phyloP scores from a whole-genome alignment of 2,113 vertebrate species.

The Rhadina sibilatrix region DNA sequence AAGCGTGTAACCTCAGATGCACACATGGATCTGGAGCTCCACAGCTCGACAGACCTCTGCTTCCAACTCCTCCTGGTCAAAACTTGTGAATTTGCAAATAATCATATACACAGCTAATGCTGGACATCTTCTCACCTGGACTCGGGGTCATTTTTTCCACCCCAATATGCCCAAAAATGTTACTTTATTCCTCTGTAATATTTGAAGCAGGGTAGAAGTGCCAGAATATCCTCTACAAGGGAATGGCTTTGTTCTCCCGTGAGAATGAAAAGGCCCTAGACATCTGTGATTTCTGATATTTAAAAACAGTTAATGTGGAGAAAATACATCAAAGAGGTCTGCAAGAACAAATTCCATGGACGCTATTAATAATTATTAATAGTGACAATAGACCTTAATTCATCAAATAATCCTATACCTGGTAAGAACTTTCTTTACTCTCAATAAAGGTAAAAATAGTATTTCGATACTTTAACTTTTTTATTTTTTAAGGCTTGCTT shows the following conservation, averaged over 20 bases:
- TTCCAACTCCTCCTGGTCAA: neutral
- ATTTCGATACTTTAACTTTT: neutral
- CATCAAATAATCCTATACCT: neutral
- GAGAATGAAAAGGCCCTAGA: neutral
- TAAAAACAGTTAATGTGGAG: neutral
- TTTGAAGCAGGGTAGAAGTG: neutral
- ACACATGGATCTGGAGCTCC: neutral
- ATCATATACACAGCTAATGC: neutral
- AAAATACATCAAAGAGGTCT: neutral
- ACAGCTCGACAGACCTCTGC: neutral
- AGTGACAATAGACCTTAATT: neutral
- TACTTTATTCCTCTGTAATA: neutral
- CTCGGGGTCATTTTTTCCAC: neutral
- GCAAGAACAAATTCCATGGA: neutral
- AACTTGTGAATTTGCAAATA: neutral
- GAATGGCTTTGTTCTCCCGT: neutral
- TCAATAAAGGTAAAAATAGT: neutral
- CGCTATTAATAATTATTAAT: neutral
- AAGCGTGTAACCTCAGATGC: fast-evolving
- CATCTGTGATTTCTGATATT: neutral
- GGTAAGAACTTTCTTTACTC: neutral
- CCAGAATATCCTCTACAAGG: neutral
- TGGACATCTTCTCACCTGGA: neutral
- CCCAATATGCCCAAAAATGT: neutral
- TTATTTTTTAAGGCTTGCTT: neutral